Conservation (phyloP, 2,888 invertebrate species). For the Acanthopleura granulata region DNA sequence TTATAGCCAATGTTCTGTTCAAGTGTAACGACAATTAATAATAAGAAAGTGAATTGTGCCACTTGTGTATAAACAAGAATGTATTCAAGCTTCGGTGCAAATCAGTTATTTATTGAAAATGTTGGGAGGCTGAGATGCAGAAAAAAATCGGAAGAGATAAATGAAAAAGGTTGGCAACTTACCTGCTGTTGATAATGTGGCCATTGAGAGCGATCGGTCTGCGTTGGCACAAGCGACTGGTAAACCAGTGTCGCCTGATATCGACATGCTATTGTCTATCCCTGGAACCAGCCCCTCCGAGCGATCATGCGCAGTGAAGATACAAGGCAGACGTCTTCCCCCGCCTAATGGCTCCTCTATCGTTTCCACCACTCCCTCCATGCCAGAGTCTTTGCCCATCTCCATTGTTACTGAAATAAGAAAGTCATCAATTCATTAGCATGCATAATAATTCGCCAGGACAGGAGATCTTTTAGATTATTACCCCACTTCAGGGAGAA, state of each 20-base stretch:
- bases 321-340: neutral
- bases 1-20: too few species aligned
- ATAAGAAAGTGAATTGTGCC: too few species aligned
- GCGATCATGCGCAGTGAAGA: slow-evolving; percentile 10
- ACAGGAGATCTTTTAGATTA: neutral
- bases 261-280: neutral
- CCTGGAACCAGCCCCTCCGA: neutral
- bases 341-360: neutral
- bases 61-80: too few species aligned
- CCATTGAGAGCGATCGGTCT: neutral
- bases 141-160: too few species aligned
- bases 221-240: neutral
- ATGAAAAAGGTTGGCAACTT: neutral
- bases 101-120: too few species aligned
- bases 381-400: slow-evolving; percentile 7
- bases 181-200: slow-evolving; percentile 2
- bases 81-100: too few species aligned
- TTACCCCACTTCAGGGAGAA: too few species aligned
- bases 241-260: neutral
- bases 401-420: slow-evolving; percentile 16
- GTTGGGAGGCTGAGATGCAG: too few species aligned
- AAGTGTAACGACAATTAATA: too few species aligned
- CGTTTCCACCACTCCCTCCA: slow-evolving; percentile 2
- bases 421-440: slow-evolving; percentile 11
- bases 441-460: slow-evolving; percentile 4